These are phyloP conservation scores for Blastobasis lacticolella DNA, from an alignment of 2,888 invertebrate genomes.

Conservation along the genomic window DNA sequence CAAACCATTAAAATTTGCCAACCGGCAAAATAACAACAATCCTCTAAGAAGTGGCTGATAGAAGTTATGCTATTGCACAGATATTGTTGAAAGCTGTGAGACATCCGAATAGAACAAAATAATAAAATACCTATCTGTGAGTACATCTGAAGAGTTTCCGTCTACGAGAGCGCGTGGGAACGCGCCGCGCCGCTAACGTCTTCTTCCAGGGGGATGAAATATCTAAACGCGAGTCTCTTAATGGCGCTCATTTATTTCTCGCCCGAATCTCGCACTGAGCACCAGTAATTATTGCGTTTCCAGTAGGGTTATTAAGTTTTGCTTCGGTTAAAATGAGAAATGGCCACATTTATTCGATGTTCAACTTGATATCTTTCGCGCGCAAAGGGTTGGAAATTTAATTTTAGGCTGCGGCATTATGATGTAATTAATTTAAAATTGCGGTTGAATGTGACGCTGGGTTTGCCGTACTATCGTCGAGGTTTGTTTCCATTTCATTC, in stretches of 20 bases:
- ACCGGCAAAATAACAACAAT: no score
- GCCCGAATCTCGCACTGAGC: slow-evolving; percentile 67
- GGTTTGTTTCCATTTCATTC: no score
- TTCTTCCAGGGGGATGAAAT: slow-evolving; percentile 70
- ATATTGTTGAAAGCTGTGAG: no score
- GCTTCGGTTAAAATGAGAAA: slow-evolving; percentile 70
- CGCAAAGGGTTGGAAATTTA: slow-evolving; percentile 62
- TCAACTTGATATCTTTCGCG: slow-evolving; percentile 63
- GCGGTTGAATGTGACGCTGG: slow-evolving; percentile 16
- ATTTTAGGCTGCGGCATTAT: slow-evolving; percentile 58
- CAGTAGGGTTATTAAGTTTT: slow-evolving; percentile 71
- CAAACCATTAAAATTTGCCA: no score
- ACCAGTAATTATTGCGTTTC: slow-evolving; percentile 69
- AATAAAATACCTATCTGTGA: no score
- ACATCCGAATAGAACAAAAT: no score
- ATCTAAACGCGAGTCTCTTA: slow-evolving; percentile 69
- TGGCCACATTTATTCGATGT: slow-evolving; percentile 63
- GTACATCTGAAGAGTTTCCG: no score
- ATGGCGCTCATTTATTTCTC: slow-evolving; percentile 70
- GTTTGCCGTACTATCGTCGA: no score
- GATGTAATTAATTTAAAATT: slow-evolving; percentile 60
- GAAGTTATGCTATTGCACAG: no score
- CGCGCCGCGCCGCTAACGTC: slow-evolving; percentile 53
- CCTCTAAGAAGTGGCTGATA: no score
- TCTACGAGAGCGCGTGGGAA: slow-evolving; percentile 49